Base-by-base conservation (phyloP, 2,888 invertebrate genomes). In the Drosophila meridiana region DNA sequence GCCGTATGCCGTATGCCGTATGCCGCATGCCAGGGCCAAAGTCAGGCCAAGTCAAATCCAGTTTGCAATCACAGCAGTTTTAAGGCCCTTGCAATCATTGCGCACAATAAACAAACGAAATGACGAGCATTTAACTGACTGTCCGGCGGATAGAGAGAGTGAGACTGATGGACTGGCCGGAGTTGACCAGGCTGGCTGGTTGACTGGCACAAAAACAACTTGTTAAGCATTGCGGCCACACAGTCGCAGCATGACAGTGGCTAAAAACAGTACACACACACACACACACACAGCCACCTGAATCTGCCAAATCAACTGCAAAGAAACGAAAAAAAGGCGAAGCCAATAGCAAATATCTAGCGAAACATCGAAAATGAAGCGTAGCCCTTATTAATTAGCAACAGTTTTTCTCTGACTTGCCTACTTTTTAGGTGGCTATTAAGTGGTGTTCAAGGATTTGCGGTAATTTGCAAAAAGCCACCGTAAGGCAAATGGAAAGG, bases 81-180 rank as follows among this genome's bases (percentile, higher is more conserved):
- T 78, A 79, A 78, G 76, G 75, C 76, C 53, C 77, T 76, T 72
- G 77, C 87, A 87, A 87, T 89, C 89, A 87, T 87, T 82, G 82
- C 83, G 72, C 80, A 89, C 82, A 87, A 87, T 89, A 89, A 88
- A 87, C 89, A 87, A 89, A 82, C 87, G 76, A 79, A 84, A 88
- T 86, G 88, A 87, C 85, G 89, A 89, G 89, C 83, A 85, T 89
- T 88, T 88, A 87, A 87, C 88, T 74, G 82, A 88, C 86, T 85
- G 77, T 59, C 73, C 85, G 62, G 69, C 66, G 68, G 65, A 72
- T 61, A 20, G 61, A 48, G 9, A 8, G 42, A 13, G 58, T 36
- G 11, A 20, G 38, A 14, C 58, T 43, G 48, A n/a, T 48, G 59
- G 68, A 58, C 58, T 26, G 20, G 30, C 40, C 43, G 50, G 43